Evolutionary conservation across 2,113 vertebrate genomes (phyloP), one percentile per base, ranked within the genome.

Genomic region (Pteropus alecto): DNA sequence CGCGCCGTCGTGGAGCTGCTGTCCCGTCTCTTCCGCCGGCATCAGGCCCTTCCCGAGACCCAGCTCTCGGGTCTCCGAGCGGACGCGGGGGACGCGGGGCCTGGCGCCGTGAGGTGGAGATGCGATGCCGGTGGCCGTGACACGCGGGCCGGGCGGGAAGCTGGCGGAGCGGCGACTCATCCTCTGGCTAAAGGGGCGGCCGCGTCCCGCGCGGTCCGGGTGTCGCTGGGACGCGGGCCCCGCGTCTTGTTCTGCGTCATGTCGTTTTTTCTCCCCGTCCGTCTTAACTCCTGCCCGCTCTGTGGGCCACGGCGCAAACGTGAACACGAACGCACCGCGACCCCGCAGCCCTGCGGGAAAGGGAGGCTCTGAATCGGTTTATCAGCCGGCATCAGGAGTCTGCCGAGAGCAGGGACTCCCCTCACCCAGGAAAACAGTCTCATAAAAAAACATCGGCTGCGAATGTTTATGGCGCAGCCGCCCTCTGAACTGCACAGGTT

Each of bases 111-210:
- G 60, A 78, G 19, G 5, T 2, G 19, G 16, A 54, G 87, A 0
- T 13, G 2, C 19, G 2, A 63, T 33, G 24, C 28, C 48, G 0
- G 16, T 5, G n/a, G 26, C 7, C 0, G 16, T 5, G 2, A 9
- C 4, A 14, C 33, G 71, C 30, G 56, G 26, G 13, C 19, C 51
- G 2, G 28, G 14, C 43, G 58, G n/a, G 9, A 7, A 4, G 18
- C 30, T 0, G n/a, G 10, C 12, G 0, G 3, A 3, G 7, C 41
- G 4, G 21, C 15, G 13, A 2, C 5, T 14, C 3, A 0, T 12
- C 0, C 6, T 65, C 11, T 46, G 3, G 54, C n/a, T 21, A 10
- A 4, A 4, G 19, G 3, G 3, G 8, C 10, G 2, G 4, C 41
- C 3, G 21, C 22, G 24, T 14, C 46, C 60, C 35, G 6, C 11